These are phyloP conservation scores for Mellivora capensis DNA, from an alignment of 2,113 vertebrate genomes.

Conservation along the genomic window DNA sequence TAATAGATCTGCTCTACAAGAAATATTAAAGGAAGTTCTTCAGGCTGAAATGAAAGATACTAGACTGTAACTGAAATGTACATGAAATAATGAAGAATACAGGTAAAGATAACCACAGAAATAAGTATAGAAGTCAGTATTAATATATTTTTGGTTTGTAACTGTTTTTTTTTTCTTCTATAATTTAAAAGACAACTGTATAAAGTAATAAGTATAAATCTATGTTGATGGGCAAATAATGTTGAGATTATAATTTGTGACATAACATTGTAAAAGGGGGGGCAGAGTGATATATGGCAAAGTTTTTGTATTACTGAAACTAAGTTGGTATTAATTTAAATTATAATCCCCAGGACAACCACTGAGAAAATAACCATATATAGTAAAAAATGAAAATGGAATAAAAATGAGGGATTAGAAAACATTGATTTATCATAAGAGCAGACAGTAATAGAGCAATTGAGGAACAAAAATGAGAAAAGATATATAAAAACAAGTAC, in stretches of 20 bases:
- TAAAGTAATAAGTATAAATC: neutral
- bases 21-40: neutral
- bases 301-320: neutral
- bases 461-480: neutral
- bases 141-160: neutral
- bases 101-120: neutral
- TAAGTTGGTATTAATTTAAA: neutral
- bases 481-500: neutral
- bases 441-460: neutral
- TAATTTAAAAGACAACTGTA: neutral
- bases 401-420: neutral
- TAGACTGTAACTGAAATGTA: neutral
- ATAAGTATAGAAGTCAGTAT: neutral
- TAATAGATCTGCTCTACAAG: neutral
- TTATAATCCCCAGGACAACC: neutral
- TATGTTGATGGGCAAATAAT: neutral
- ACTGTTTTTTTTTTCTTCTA: neutral
- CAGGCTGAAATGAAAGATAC: neutral
- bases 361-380: neutral
- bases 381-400: neutral
- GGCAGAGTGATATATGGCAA: neutral
- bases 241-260: neutral
- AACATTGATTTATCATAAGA: neutral
- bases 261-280: neutral
- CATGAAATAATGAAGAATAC: neutral